Conservation (phyloP, 2,888 invertebrate species). For the Gerosis bhagava region DNA sequence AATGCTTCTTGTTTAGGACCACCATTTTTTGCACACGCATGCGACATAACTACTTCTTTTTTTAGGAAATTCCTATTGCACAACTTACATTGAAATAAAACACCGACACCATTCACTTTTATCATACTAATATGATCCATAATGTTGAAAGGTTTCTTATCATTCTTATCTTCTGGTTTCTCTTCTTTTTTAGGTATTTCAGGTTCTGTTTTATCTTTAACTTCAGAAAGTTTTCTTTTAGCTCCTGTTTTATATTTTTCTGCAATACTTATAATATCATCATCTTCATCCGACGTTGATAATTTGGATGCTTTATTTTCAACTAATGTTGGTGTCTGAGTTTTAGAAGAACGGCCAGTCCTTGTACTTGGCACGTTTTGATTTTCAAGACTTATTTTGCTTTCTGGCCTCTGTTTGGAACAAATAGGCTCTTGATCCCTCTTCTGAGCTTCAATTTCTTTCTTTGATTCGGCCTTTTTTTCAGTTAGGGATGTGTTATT, state of each 20-base stretch:
- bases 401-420: too few relatives aligned
- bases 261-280: conserved; percentile 23
- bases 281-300: conserved; percentile 8
- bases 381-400: too few relatives aligned
- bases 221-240: conserved; percentile 30
- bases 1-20: conserved; percentile 52
- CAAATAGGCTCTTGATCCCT: conserved; percentile 25
- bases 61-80: conserved; percentile 73
- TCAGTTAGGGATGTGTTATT: too few relatives aligned
- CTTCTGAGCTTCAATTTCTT: conserved; percentile 1
- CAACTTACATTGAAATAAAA: conserved; percentile 70
- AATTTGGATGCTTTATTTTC: conserved; percentile 11
- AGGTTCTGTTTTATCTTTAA: neutral
- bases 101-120: conserved; percentile 72
- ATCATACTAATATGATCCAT: conserved; percentile 72
- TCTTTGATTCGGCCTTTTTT: conserved; percentile 11
- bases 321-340: too few relatives aligned
- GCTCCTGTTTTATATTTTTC: conserved; percentile 27
- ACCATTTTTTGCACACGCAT: conserved; percentile 69
- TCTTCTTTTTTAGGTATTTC: conserved; percentile 8
- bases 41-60: conserved; percentile 62
- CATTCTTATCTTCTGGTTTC: conserved; percentile 1
- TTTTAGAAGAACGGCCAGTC: too few relatives aligned
- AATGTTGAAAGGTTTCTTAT: conserved; percentile 53
- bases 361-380: too few relatives aligned